Conservation (phyloP, 2,888 invertebrate species). For the Clunio marinus region DNA sequence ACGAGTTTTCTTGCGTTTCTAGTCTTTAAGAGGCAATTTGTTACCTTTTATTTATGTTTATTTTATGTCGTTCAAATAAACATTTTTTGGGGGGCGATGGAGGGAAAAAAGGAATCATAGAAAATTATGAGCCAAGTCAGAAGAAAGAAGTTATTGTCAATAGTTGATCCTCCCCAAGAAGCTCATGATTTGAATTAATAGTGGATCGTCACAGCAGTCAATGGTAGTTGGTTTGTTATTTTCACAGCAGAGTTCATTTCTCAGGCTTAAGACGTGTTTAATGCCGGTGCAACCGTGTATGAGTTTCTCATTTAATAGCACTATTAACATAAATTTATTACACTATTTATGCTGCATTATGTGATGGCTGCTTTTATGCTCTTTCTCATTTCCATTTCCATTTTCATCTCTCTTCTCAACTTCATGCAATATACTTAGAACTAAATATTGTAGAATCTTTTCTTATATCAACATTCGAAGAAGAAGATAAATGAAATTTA, state of each 20-base stretch:
- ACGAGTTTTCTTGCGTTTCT: neutral
- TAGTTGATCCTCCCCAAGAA: conserved; percentile 32
- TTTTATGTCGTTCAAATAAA: conserved; percentile 19
- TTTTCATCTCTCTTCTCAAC: neutral
- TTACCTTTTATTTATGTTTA: conserved; percentile 34
- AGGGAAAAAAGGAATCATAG: neutral
- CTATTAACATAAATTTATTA: conserved; percentile 38
- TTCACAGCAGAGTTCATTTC: neutral
- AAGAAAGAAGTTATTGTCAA: conserved; percentile 10
- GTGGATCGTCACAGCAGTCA: conserved; percentile 2
- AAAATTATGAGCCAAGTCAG: neutral
- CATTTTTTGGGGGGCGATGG: too few species aligned
- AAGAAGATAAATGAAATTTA: neutral
- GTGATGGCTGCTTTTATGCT: conserved; percentile 5
- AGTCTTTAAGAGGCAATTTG: conserved; percentile 26
- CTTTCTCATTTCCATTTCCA: neutral
- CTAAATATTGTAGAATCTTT: too few species aligned
- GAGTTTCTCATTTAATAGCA: conserved; percentile 18
- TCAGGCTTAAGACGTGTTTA: neutral
- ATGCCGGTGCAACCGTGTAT: neutral
- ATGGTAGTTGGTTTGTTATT: conserved; percentile 20
- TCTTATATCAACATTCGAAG: too few species aligned
- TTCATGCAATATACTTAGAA: too few species aligned
- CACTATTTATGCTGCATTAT: conserved; percentile 31
- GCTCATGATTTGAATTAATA: conserved; percentile 11